A percentile compares a stretch with the other conserved stretches of the same genome.
These are phyloP conservation scores for Rhipidura dahli DNA, from an alignment of 2,113 vertebrate species.

Conservation along the genomic window DNA sequence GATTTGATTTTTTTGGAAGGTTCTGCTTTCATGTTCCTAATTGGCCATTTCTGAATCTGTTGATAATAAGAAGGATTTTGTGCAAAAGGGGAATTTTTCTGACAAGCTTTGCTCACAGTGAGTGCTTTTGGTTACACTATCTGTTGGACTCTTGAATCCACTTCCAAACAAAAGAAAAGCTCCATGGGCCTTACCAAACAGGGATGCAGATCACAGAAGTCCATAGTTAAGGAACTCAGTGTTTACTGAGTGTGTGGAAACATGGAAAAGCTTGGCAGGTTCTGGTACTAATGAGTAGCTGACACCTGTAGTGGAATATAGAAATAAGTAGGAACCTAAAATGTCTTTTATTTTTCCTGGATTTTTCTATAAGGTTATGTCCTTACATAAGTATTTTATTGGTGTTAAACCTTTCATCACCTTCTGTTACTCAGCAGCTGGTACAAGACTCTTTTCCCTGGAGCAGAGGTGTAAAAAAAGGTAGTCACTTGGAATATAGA, in stretches of 20 bases:
- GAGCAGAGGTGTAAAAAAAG: background rate
- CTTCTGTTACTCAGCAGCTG: background rate
- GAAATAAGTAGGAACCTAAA: background rate
- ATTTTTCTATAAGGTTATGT: background rate
- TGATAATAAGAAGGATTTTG: background rate
- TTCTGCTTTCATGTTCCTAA: background rate
- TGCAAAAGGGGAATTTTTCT: background rate
- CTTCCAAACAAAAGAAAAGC: background rate
- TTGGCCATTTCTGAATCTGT: background rate
- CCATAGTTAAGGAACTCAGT: background rate
- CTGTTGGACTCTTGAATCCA: background rate
- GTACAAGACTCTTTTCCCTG: background rate
- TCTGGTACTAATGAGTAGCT: background rate
- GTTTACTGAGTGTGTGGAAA: background rate
- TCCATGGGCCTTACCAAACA: background rate
- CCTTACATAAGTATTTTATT: background rate
- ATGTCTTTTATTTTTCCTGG: background rate
- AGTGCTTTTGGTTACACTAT: background rate
- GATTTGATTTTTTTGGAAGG: background rate
- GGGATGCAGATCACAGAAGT: background rate
- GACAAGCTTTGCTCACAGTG: background rate
- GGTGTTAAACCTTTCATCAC: background rate
- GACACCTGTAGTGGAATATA: background rate
- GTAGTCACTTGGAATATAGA: background rate
- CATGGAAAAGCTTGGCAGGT: background rate